phyloP scores from a whole-genome alignment of 2,797 vertebrate genomes.

The Pangasius djambal region DNA sequence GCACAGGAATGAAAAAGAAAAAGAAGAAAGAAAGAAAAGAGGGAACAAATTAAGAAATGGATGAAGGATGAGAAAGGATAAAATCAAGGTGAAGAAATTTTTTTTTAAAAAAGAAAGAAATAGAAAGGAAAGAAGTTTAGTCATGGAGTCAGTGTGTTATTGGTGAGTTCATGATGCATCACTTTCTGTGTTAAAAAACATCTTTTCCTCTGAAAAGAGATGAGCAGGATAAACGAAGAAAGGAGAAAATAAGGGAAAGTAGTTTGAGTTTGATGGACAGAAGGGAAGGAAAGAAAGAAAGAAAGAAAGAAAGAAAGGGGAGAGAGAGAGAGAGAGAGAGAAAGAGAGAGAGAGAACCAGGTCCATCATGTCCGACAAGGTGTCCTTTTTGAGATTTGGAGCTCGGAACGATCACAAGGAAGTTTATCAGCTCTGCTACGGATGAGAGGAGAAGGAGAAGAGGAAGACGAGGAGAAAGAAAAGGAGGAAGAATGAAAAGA shows the following conservation, averaged over 20 bases:
- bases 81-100: neutral
- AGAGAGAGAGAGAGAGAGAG: neutral
- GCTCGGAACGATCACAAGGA: constrained; percentile 98
- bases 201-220: neutral
- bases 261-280: neutral
- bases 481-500: constrained; percentile 67
- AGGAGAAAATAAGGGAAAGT: neutral
- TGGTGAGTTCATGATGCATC: neutral
- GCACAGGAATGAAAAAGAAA: neutral
- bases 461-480: constrained; percentile 26
- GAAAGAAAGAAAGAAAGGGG: constrained; percentile 1
- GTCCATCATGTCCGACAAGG: constrained; percentile 48
- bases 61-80: neutral
- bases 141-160: neutral
- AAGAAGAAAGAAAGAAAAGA: neutral
- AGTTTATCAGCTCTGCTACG: constrained; percentile 94
- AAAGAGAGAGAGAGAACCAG: constrained; percentile 31
- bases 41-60: neutral
- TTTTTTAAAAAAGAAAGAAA: neutral
- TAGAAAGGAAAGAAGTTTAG: neutral
- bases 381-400: constrained; percentile 92
- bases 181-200: neutral
- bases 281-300: too few species aligned
- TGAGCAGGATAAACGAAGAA: neutral
- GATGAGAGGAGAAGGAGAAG: constrained; percentile 64